Base-by-base conservation (phyloP, 2,888 invertebrate genomes). In the Nycteola revayana region DNA sequence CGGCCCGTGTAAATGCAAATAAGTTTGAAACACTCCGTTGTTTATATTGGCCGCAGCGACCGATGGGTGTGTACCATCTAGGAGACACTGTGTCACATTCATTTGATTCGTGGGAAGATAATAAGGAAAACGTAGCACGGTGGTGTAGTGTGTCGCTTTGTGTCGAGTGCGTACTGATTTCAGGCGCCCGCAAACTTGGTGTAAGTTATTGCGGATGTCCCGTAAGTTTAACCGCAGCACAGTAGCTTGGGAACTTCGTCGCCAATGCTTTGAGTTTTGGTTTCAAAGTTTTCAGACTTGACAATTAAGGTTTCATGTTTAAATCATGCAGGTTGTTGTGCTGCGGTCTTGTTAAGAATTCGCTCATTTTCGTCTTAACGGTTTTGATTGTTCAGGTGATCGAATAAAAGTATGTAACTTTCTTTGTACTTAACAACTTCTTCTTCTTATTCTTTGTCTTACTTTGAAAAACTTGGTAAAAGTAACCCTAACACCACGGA, bases 1-100 rank as follows among this genome's bases (percentile, higher is more conserved):
- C 71, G 82, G 81, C 71, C 79, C 83, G 79, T 84, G 86, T 85
- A 84, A 83, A 85, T 87, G 87, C 84, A 86, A 86, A 85, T 85
- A 84, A 81, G 83, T 85, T 84, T 70, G 67, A 73, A 77, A 71
- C 76, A 73, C 67, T 68, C 71, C 61, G 74, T 77, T 80, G 78
- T 83, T 85, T 82, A 79, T 78, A 66, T 67, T 60, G 72, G 67
- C 69, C 71, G 57, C 65, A 68, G 64, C 54, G 64, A 51, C 62
- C 55, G 50, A 41, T 39, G 35, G 44, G 28, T 42, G 60, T 66
- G 61, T 76, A 54, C 49, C 58, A 61, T 22, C 56, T 55, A 35
- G n/a, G 14, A 9, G n/a, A 35, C 58, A 50, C 54, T 28, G 62
- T 60, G 58, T 51, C 42, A 20, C 17, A 32, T 48, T 34, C 32